Evolutionary conservation across 2,888 invertebrate species (phyloP).

Genomic region (Griposia aprilina): DNA sequence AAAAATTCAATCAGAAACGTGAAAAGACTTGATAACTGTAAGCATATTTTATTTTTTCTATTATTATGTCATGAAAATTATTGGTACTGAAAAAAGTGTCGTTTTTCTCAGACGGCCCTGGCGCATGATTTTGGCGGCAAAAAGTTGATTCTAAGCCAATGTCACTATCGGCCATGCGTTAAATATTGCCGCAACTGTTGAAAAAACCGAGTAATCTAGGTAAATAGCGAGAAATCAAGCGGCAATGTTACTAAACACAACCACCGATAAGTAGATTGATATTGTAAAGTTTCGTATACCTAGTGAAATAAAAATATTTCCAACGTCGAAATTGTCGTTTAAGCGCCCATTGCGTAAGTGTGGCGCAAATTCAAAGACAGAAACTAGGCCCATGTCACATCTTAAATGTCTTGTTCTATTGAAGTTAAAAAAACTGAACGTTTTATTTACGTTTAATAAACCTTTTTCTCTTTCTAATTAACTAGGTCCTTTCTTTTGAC

Average conservation of each 20-base stretch:
- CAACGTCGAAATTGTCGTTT: constrained; percentile 69
- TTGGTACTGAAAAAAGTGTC: constrained; percentile 63
- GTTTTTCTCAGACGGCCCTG: constrained; percentile 78
- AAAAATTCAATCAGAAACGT: constrained; percentile 62
- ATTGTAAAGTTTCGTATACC: constrained; percentile 71
- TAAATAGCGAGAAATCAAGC: constrained; percentile 89
- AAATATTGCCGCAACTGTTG: constrained; percentile 85
- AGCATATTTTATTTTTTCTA: constrained; percentile 52
- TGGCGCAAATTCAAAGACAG: constrained; percentile 53
- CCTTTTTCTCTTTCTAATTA: no score
- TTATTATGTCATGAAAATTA: constrained; percentile 71
- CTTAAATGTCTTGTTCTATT: neutral
- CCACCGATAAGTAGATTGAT: constrained; percentile 70
- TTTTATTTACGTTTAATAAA: no score
- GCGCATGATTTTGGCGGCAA: constrained; percentile 80
- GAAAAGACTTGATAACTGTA: constrained; percentile 61
- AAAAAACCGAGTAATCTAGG: constrained; percentile 88
- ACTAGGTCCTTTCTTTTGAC: no score
- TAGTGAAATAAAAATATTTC: constrained; percentile 65
- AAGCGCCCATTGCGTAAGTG: constrained; percentile 60
- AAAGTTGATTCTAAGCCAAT: constrained; percentile 84
- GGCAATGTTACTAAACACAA: constrained; percentile 82
- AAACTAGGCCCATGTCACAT: constrained; percentile 30
- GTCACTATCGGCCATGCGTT: constrained; percentile 87
- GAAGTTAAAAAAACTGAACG: no score